Evolutionary conservation across 2,888 invertebrate genomes (phyloP).

Genomic region (Tachystola acroxantha): DNA sequence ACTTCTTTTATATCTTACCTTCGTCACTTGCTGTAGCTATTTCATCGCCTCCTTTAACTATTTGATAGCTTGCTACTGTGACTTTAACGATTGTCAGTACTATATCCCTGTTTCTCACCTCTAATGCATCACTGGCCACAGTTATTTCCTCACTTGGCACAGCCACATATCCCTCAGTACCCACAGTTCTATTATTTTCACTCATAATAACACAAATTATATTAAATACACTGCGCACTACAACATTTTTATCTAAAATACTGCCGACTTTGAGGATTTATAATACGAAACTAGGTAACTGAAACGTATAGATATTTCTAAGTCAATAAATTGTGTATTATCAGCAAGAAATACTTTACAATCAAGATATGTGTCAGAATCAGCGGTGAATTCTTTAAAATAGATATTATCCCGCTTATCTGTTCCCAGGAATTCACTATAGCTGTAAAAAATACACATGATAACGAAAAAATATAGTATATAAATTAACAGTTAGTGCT

Average conservation of each 20-base stretch:
- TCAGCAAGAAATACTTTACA: slow-evolving; percentile 15
- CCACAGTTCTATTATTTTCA: not conserved
- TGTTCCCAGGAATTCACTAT: no score
- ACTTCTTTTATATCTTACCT: no score
- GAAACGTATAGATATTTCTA: slow-evolving; percentile 9
- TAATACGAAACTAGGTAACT: slow-evolving; percentile 17
- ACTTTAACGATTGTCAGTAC: not conserved
- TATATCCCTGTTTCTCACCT: no score
- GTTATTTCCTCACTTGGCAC: not conserved
- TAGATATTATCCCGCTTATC: slow-evolving; percentile 1
- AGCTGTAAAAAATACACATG: no score
- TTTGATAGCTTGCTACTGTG: not conserved
- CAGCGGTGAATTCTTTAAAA: slow-evolving; percentile 4
- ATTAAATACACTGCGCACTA: slow-evolving; percentile 6
- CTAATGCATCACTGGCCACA: not conserved
- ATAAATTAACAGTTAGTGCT: no score
- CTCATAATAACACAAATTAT: slow-evolving; percentile 12
- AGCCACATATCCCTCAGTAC: not conserved
- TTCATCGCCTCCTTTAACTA: no score
- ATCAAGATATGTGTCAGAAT: slow-evolving; percentile 11
- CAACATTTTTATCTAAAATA: slow-evolving; percentile 17
- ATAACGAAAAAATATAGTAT: no score
- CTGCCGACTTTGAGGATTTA: slow-evolving; percentile 16
- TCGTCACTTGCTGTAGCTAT: not conserved
- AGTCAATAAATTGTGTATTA: slow-evolving; percentile 13